These are phyloP conservation scores for Ceratotherium simum DNA, from an alignment of 2,113 vertebrate species.

Conservation along the genomic window DNA sequence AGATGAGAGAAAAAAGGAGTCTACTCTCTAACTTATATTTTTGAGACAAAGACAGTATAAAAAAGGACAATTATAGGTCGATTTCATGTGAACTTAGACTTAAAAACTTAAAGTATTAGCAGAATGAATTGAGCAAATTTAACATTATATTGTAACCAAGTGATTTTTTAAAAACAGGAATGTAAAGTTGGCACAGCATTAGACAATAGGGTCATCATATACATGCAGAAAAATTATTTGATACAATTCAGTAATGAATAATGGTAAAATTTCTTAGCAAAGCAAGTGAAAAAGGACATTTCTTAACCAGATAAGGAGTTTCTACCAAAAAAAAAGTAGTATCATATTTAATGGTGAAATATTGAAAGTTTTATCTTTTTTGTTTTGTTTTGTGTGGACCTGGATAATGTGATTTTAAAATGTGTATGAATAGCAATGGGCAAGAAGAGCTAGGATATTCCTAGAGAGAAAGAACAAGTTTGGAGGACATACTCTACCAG, in stretches of 20 bases:
- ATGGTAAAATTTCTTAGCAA: background rate
- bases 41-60: background rate
- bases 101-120: conserved; percentile 36
- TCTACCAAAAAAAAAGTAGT: background rate
- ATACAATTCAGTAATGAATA: background rate
- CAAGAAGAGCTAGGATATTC: background rate
- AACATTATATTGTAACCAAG: background rate
- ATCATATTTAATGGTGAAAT: background rate
- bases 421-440: background rate
- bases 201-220: background rate
- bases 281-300: background rate
- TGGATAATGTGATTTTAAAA: background rate
- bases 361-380: background rate
- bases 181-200: background rate
- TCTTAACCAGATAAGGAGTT: background rate
- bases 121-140: conserved; percentile 5
- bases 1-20: background rate
- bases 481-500: background rate
- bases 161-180: background rate
- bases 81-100: conserved; percentile 28
- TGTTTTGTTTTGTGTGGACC: background rate
- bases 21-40: background rate
- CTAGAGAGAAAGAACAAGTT: background rate
- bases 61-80: background rate
- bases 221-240: background rate